A percentile compares a stretch with the other conserved stretches of the same genome.
These are phyloP conservation scores for Rhodophaea formosa DNA, from an alignment of 2,888 invertebrate genomes.

Conservation along the genomic window DNA sequence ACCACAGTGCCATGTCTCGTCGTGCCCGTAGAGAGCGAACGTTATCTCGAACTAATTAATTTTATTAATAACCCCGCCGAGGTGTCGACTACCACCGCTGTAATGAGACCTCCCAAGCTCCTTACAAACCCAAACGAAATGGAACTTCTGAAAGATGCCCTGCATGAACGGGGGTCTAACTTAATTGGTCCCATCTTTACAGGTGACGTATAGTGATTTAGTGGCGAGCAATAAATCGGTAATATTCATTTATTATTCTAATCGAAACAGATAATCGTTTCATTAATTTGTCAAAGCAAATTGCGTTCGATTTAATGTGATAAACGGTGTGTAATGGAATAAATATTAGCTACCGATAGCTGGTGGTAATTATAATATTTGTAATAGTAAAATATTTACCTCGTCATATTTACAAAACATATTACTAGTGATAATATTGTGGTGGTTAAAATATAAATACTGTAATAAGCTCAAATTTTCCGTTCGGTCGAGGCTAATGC, in stretches of 20 bases:
- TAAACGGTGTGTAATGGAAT: constrained; percentile 15
- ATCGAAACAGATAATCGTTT: constrained; percentile 38
- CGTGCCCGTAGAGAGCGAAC: constrained; percentile 26
- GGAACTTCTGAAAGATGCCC: constrained; percentile 11
- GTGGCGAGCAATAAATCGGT: constrained; percentile 46
- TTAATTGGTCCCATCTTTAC: constrained; percentile 42
- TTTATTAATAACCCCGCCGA: constrained; percentile 47
- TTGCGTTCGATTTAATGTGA: constrained; percentile 3
- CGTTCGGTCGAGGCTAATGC: no score
- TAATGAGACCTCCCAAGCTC: constrained; percentile 31
- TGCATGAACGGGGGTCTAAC: constrained; percentile 29
- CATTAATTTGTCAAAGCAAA: constrained; percentile 24
- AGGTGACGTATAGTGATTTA: constrained; percentile 55
- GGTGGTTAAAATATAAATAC: no score
- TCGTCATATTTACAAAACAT: no score
- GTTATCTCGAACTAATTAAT: constrained; percentile 59
- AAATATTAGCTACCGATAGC: neutral
- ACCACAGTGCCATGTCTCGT: constrained; percentile 31
- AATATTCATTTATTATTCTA: constrained; percentile 40
- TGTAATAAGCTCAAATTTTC: no score
- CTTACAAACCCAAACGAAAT: constrained; percentile 20
- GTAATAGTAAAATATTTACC: no score
- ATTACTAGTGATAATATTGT: no score
- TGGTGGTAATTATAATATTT: neutral
- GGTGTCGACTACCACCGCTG: constrained; percentile 36